These are phyloP conservation scores for Sanderia malayensis DNA, from an alignment of 30 jellyfish, hydroid and myxozoan genomes.

Conservation along the genomic window DNA sequence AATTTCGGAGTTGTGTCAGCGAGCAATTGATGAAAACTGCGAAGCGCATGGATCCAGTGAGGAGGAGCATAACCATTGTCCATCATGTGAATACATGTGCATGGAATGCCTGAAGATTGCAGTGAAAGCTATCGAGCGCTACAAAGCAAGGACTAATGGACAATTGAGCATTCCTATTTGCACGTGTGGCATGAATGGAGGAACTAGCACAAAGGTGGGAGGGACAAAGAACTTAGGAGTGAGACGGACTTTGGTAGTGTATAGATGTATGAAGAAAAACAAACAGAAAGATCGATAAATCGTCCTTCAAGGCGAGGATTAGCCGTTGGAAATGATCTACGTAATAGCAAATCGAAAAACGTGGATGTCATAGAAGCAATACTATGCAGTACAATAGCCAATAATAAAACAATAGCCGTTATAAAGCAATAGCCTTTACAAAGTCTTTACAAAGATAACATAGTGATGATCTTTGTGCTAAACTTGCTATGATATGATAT, in stretches of 20 bases:
- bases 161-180: not conserved
- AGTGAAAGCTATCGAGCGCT: not conserved
- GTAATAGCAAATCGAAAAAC: no score
- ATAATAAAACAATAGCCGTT: no score
- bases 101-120: conserved; percentile 3
- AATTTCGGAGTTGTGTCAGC: not conserved
- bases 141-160: not conserved
- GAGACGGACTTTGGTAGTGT: not conserved
- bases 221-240: not conserved
- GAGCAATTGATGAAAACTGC: not conserved
- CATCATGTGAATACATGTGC: not conserved
- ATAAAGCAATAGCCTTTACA: no score
- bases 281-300: no score
- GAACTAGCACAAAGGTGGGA: not conserved
- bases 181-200: not conserved
- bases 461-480: no score
- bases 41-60: not conserved
- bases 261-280: not conserved
- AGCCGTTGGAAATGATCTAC: no score
- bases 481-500: no score
- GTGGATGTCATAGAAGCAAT: no score
- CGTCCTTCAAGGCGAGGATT: no score
- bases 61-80: not conserved
- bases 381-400: no score
- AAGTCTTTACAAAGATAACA: no score